phyloP scores from a whole-genome alignment of 1,140 invertebrate species.

The Prorops nasuta region DNA sequence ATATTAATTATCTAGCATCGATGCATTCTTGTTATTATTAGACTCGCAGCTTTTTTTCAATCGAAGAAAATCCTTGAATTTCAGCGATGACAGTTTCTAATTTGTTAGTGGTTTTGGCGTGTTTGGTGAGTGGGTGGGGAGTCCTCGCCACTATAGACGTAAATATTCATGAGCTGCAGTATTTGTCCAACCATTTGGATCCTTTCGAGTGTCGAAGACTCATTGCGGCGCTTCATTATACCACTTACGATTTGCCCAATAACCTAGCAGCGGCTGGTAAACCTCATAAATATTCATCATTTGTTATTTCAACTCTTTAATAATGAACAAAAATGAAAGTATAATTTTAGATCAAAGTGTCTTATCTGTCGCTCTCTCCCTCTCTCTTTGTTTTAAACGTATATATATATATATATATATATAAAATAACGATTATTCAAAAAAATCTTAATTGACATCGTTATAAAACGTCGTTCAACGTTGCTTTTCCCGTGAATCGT shows the following conservation, averaged over 20 bases:
- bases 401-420: neutral
- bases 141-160: slow-evolving; percentile 55
- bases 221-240: slow-evolving; percentile 59
- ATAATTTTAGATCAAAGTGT: neutral
- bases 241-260: slow-evolving; percentile 54
- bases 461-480: neutral
- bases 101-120: neutral
- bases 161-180: slow-evolving; percentile 57
- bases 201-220: slow-evolving; percentile 58
- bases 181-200: slow-evolving; percentile 59
- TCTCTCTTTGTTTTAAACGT: neutral
- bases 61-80: slow-evolving; percentile 13
- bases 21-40: neutral
- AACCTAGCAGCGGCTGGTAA: slow-evolving; percentile 52
- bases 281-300: neutral
- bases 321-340: neutral
- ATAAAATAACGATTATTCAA: neutral
- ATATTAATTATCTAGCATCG: slow-evolving; percentile 4
- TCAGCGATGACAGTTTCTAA: slow-evolving; percentile 6
- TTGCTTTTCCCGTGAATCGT: neutral
- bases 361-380: neutral
- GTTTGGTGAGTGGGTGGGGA: neutral
- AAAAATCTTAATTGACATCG: neutral
- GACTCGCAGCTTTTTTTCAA: neutral
- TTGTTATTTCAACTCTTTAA: neutral